phyloP scores from a whole-genome alignment of 2,797 vertebrate species.

The Coracias cyanogaster region DNA sequence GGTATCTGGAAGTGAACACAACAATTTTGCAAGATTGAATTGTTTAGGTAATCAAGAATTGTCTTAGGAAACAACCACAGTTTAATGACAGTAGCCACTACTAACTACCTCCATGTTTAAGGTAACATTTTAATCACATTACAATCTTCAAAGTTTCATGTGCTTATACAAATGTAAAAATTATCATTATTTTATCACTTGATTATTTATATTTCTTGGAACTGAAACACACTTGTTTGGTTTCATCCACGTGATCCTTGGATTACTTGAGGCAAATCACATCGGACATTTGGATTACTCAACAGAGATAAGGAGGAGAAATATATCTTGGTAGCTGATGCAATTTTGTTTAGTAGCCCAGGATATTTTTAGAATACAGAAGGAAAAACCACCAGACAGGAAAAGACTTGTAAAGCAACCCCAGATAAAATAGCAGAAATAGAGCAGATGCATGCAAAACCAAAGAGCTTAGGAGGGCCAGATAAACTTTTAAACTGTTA shows the following conservation, averaged over 20 bases:
- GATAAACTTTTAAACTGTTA: background rate
- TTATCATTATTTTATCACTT: background rate
- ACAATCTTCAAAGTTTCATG: background rate
- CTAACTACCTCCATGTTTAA: background rate
- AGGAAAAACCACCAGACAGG: slow-evolving; percentile 5
- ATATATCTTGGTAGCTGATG: background rate
- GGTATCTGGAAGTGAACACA: background rate
- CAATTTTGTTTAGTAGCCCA: slow-evolving; percentile 10
- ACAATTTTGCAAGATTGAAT: background rate
- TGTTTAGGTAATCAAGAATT: background rate
- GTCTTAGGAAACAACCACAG: background rate
- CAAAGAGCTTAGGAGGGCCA: background rate
- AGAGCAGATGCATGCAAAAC: background rate
- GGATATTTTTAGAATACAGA: slow-evolving; percentile 29
- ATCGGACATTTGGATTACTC: background rate
- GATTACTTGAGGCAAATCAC: background rate
- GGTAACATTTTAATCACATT: background rate
- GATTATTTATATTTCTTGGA: background rate
- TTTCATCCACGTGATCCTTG: background rate
- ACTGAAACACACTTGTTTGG: background rate
- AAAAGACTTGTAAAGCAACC: background rate
- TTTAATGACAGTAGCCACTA: background rate
- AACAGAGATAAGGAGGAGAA: background rate
- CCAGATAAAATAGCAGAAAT: slow-evolving; percentile 8
- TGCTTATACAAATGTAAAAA: background rate